Conservation (phyloP, 1,140 invertebrate genomes). For the Pseudomyrmex pallidus region DNA sequence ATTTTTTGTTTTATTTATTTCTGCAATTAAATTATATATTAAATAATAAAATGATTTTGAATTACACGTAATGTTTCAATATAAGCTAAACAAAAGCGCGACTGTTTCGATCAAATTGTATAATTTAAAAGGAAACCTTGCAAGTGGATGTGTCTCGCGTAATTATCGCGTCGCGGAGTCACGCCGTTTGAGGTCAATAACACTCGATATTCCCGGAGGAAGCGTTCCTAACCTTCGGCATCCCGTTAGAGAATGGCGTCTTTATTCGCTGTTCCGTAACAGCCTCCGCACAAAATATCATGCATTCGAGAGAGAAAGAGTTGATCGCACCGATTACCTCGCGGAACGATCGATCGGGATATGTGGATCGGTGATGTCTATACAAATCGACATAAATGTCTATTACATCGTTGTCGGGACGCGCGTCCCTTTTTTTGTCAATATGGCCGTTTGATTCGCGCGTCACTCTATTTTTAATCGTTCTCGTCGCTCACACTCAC, state of each 20-base stretch:
- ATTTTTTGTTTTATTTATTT: not conserved
- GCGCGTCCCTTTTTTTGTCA: conserved; percentile 39
- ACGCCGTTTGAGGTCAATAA: conserved; percentile 24
- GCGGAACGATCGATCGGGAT: conserved; percentile 34
- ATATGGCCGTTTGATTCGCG: conserved; percentile 63
- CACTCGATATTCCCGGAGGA: conserved; percentile 24
- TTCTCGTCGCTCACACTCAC: conserved; percentile 69
- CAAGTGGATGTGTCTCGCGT: not conserved
- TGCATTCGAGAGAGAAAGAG: not conserved
- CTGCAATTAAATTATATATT: not conserved
- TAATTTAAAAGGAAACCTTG: too few relatives aligned
- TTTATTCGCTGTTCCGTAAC: not conserved
- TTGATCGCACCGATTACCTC: not conserved
- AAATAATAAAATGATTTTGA: not conserved
- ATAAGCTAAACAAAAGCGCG: too few relatives aligned
- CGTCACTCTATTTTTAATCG: conserved; percentile 32
- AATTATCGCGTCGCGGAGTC: not conserved
- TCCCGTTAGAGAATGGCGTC: not conserved
- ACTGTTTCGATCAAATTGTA: too few relatives aligned
- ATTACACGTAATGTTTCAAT: too few relatives aligned
- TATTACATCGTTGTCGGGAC: not conserved
- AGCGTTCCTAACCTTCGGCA: conserved; percentile 15
- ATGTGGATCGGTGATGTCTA: not conserved
- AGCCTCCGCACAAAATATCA: not conserved
- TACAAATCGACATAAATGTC: not conserved